A percentile compares a stretch with the other conserved stretches of the same genome.
These are phyloP conservation scores for Taxidea taxus DNA, from an alignment of 2,113 vertebrate species.

Conservation along the genomic window DNA sequence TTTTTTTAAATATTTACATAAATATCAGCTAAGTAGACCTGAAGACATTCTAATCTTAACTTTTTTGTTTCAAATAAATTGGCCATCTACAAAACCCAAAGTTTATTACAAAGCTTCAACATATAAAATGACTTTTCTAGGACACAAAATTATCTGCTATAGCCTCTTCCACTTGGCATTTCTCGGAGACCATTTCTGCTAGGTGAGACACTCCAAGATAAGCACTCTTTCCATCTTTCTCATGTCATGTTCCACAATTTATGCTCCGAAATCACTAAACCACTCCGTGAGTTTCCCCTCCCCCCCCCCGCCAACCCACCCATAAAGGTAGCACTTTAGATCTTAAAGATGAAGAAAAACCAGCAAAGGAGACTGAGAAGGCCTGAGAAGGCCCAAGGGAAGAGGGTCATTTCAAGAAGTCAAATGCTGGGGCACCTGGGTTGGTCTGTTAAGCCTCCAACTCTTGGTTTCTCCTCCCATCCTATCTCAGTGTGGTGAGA, in stretches of 20 bases:
- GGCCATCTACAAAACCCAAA: not conserved
- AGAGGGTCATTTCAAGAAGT: not conserved
- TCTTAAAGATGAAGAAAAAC: not conserved
- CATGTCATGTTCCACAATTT: not conserved
- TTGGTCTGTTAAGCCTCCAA: not conserved
- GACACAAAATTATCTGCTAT: not conserved
- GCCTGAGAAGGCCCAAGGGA: not conserved
- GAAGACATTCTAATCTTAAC: not conserved
- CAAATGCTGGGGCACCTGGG: not conserved
- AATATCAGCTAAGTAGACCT: not conserved
- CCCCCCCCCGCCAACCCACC: not conserved
- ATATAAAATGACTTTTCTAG: not conserved
- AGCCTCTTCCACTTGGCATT: not conserved
- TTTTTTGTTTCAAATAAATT: not conserved
- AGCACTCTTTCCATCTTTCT: not conserved
- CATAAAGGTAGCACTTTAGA: not conserved
- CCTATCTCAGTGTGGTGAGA: not conserved
- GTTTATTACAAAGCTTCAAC: not conserved
- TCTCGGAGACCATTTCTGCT: not conserved
- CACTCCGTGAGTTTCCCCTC: not conserved
- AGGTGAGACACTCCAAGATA: not conserved
- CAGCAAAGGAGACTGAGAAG: not conserved
- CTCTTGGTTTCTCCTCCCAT: not conserved
- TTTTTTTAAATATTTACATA: conserved; percentile 1
- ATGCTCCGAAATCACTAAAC: not conserved